Conservation (phyloP, 1,140 invertebrate genomes). For the Uloborus diversus region DNA sequence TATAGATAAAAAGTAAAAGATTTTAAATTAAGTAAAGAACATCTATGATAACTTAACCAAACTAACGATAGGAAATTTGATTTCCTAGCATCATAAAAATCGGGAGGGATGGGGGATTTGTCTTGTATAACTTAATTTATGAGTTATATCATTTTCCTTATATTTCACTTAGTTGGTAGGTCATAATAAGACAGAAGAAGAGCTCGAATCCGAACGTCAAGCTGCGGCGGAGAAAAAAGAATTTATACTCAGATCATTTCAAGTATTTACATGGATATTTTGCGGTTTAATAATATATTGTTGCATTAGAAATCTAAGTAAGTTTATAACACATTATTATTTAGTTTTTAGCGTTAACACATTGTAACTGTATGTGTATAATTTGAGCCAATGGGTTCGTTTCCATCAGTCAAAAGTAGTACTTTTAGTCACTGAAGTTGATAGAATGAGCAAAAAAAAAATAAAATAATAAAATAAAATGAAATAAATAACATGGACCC, state of each 20-base stretch:
- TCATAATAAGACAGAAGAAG: slow-evolving; percentile 11
- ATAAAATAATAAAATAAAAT: too few species aligned
- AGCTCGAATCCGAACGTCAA: background rate
- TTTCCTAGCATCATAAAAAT: background rate
- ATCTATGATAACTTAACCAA: background rate
- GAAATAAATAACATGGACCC: too few species aligned
- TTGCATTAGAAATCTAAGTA: background rate
- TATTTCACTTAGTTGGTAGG: background rate
- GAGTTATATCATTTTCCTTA: background rate
- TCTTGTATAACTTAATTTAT: background rate
- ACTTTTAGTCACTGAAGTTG: too few species aligned
- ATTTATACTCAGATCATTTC: background rate
- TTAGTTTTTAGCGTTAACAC: background rate
- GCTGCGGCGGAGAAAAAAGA: background rate
- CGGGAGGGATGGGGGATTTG: background rate
- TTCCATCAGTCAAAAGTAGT: background rate
- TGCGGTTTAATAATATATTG: background rate
- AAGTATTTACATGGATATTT: background rate
- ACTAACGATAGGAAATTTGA: background rate
- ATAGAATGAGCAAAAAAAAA: too few species aligned
- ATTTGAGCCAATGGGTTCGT: background rate
- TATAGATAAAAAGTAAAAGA: background rate
- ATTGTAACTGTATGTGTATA: background rate
- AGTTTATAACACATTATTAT: background rate
- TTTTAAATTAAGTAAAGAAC: background rate